Evolutionary conservation across 2,797 vertebrate species (phyloP).

Genomic region (Cyclopterus lumpus): DNA sequence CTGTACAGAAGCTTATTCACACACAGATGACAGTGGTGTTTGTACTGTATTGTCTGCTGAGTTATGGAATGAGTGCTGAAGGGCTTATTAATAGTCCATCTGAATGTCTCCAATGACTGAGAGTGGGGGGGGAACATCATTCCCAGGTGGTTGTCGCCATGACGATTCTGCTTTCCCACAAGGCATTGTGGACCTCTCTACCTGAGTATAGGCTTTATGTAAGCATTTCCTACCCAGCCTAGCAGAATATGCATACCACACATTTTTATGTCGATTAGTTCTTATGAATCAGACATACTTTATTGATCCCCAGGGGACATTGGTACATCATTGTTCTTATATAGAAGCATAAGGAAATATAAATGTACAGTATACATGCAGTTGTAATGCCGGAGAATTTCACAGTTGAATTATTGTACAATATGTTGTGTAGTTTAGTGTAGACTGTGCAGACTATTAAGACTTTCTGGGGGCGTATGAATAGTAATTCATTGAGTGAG

Average conservation of each 20-base stretch:
- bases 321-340: neutral
- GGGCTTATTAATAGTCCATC: slow-evolving; percentile 65
- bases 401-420: neutral
- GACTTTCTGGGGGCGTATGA: slow-evolving; percentile 5
- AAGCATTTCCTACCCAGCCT: slow-evolving; percentile 7
- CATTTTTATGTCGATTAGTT: slow-evolving; percentile 61
- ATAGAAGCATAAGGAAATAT: neutral
- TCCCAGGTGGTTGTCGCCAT: slow-evolving; percentile 32
- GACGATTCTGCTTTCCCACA: slow-evolving; percentile 16
- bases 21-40: neutral
- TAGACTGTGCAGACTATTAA: neutral
- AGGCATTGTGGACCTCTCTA: slow-evolving; percentile 12
- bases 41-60: neutral
- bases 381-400: neutral
- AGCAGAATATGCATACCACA: slow-evolving; percentile 38
- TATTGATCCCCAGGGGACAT: neutral
- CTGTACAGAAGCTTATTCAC: neutral
- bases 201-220: slow-evolving; percentile 24
- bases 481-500: neutral
- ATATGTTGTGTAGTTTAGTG: neutral
- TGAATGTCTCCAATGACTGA: slow-evolving; percentile 37
- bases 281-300: neutral
- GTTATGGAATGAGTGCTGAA: slow-evolving; percentile 49
- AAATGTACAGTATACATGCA: neutral
- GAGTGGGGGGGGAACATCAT: neutral